phyloP scores from a whole-genome alignment of 2,888 invertebrate species.

The Cephus sareptanus region DNA sequence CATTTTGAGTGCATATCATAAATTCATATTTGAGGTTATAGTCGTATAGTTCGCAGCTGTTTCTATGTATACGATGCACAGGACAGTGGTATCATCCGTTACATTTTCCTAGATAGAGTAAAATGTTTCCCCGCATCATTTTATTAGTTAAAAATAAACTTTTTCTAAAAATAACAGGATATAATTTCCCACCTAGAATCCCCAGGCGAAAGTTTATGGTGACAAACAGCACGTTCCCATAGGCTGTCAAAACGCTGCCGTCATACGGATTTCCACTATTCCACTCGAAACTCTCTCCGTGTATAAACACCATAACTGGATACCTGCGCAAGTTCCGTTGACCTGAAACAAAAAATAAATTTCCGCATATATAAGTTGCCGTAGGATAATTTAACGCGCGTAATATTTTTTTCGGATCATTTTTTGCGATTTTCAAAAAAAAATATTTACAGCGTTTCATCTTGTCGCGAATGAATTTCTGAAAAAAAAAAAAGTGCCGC shows the following conservation, averaged over 20 bases:
- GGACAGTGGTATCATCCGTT: not conserved
- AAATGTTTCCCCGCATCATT: not conserved
- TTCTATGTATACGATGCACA: not conserved
- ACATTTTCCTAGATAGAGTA: not conserved
- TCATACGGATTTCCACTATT: slow-evolving; percentile 98
- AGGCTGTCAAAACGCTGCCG: slow-evolving; percentile 90
- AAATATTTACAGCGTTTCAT: not conserved
- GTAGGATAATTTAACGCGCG: not conserved
- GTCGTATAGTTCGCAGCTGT: not conserved
- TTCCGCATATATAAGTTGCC: too few relatives aligned
- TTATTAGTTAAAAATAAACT: not conserved
- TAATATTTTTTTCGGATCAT: not conserved
- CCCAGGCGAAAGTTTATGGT: slow-evolving; percentile 88
- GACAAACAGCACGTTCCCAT: slow-evolving; percentile 88
- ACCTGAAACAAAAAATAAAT: slow-evolving; percentile 38
- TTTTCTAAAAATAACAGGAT: not conserved
- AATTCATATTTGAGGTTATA: not conserved
- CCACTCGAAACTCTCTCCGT: slow-evolving; percentile 97
- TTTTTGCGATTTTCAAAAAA: not conserved
- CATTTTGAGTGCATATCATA: not conserved
- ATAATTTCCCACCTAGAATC: slow-evolving; percentile 75
- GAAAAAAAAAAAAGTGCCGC: not conserved
- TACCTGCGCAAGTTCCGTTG: slow-evolving; percentile 68
- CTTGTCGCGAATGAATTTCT: not conserved
- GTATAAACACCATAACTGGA: slow-evolving; percentile 92